Base-by-base conservation (phyloP, 2,113 vertebrate species). In the Sisor rabdophorus region DNA sequence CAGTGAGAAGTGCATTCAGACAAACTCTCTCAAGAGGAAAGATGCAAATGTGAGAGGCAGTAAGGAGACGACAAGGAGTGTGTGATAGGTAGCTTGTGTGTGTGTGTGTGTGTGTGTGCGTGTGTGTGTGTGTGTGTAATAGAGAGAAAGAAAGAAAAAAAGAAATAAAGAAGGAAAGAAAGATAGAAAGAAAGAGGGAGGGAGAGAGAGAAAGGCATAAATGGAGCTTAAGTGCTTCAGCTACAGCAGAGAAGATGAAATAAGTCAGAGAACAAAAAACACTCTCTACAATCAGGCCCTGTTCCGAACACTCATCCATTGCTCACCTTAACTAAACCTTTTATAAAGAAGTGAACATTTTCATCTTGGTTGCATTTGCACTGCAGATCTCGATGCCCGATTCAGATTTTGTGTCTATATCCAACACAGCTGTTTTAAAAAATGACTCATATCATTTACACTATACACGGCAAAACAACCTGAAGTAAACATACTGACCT, bases 181-280 rank as follows among this genome's bases (percentile, higher is more conserved):
- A 47, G 11, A 48, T n/a, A 54, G 58, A 20, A 22, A 58, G 36
- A 67, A 36, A 26, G 24, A 54, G 19, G 68, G 58, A 73, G 20
- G 50, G 24, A 65, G 28, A 40, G 16, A 78, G 63, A 72, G 80
- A 26, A 68, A 71, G 83, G 65, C 55, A 67, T 80, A 78, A 72
- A 84, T 60, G 86, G 85, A 91, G 82, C 83, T 78, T 92, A 89
- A 92, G 82, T 88, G 87, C 85, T 85, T 68, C 81, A 82, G 85
- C 88, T 88, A 85, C 89, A 82, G 79, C 87, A 91, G 44, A 78
- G 54, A 81, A 93, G 81, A 84, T 87, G 88, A 90, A 93, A 92
- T 82, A 83, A 86, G 86, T 86, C 82, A 87, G 87, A 88, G 77
- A 88, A 83, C 60, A 40, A 86, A 87, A 76, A 88, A 83, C 59